A percentile compares a stretch with the other conserved stretches of the same genome.
Conservation (phyloP, 2,113 vertebrate genomes). For the Pollimyrus isidori region DNA sequence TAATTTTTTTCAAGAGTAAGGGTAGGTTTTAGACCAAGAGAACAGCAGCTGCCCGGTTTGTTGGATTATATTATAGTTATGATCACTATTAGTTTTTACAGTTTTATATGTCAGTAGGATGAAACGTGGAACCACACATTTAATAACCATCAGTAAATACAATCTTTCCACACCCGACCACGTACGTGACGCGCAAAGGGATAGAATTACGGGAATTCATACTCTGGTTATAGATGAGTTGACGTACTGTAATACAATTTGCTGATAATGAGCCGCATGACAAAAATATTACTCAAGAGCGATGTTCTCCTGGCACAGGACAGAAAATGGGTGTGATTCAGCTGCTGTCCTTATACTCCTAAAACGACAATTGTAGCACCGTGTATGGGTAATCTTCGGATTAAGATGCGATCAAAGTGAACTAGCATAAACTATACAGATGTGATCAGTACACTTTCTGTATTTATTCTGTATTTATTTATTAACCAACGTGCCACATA, state of each 20-base stretch:
- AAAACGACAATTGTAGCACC: not conserved
- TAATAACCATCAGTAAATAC: not conserved
- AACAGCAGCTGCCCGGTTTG: not conserved
- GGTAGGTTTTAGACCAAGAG: not conserved
- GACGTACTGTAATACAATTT: not conserved
- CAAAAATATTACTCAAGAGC: not conserved
- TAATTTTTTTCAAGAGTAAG: not conserved
- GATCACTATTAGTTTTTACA: not conserved
- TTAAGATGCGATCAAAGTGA: not conserved
- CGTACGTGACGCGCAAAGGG: not conserved
- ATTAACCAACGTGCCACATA: not conserved
- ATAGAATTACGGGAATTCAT: not conserved
- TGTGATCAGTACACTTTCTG: not conserved
- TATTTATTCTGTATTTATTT: not conserved
- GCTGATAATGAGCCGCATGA: not conserved
- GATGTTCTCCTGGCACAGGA: not conserved
- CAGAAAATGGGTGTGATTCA: constrained; percentile 13
- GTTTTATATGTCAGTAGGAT: not conserved
- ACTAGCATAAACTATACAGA: not conserved
- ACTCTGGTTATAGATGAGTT: not conserved
- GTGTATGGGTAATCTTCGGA: not conserved
- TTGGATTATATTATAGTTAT: not conserved
- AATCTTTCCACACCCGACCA: not conserved
- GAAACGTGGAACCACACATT: not conserved
- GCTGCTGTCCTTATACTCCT: not conserved